Base-by-base conservation (phyloP, 30 jellyfish, hydroid and myxozoan species). In the Pelagia noctiluca region DNA sequence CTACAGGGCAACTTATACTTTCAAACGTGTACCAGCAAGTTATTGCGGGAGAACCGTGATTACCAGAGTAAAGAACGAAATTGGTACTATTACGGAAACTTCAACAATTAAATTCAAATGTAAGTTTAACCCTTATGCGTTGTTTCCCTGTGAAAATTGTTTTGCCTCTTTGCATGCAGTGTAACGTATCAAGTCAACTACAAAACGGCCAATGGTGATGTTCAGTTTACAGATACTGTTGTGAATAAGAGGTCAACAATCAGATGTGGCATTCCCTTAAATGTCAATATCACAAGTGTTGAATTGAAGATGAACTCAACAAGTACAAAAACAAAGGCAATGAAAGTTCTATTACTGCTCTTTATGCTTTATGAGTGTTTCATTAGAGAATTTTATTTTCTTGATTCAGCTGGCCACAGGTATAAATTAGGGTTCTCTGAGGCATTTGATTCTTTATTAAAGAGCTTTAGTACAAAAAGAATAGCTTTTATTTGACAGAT, bases 291-390 rank as follows among this genome's bases (percentile, higher is more conserved):
- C 68, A 52, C 68, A 3, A 25, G 21, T 10, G 68, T 52, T 52
- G 68, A 52, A 52, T 30, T 52, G 4, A 8, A 8, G 21, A 52
- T 52, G 68, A 52, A 30, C 68, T 52, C 68, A 4, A 52, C 68
- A 52, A 52, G 21, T 25, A 52, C 30, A 52, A 52, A 30, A 5
- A 16, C 57, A 8, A n/a, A n/a, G n/a, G n/a, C n/a, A n/a, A n/a
- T n/a, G n/a, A n/a, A n/a, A n/a, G n/a, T n/a, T n/a, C n/a, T n/a
- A n/a, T n/a, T n/a, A n/a, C n/a, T n/a, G n/a, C n/a, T n/a, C n/a
- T n/a, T n/a, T n/a, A n/a, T n/a, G n/a, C n/a, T n/a, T n/a, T n/a
- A n/a, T n/a, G n/a, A n/a, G n/a, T n/a, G n/a, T n/a, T n/a, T n/a
- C n/a, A n/a, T n/a, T n/a, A n/a, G n/a, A n/a, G n/a, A n/a, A n/a